Evolutionary conservation across 2,113 vertebrate genomes (phyloP).

Genomic region (Mugil cephalus): DNA sequence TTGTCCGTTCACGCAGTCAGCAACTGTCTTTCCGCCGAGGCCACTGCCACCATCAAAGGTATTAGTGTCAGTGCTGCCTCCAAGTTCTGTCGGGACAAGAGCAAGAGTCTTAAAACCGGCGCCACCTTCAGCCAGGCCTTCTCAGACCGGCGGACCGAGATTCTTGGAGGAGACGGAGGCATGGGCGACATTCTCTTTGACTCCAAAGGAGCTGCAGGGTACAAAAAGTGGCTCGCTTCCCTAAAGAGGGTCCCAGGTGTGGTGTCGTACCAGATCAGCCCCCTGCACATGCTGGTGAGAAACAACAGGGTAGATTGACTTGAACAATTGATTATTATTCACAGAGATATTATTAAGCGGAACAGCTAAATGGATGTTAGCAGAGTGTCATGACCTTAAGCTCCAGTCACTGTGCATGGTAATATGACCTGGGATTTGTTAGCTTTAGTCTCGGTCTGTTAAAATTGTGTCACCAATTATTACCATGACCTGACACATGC

Average conservation of each 20-base stretch:
- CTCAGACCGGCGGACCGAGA: conserved; percentile 42
- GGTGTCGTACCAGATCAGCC: conserved; percentile 75
- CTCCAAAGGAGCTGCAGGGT: conserved; percentile 7
- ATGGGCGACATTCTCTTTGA: conserved; percentile 57
- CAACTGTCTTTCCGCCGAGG: conserved; percentile 55
- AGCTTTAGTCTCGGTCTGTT: no score
- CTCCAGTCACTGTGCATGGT: no score
- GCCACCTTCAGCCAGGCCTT: conserved; percentile 55
- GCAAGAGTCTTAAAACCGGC: conserved; percentile 20
- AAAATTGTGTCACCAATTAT: no score
- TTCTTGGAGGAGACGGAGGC: conserved; percentile 47
- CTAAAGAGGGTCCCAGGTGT: conserved; percentile 60
- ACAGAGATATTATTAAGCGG: no score
- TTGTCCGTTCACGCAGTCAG: conserved; percentile 24
- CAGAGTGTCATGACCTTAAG: no score
- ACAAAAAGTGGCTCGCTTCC: conserved; percentile 45
- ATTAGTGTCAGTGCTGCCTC: not conserved
- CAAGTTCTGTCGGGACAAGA: conserved; percentile 39
- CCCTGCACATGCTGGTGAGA: conserved; percentile 76
- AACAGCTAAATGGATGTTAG: no score
- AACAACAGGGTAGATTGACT: not conserved
- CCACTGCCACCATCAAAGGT: conserved; percentile 20
- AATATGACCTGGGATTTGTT: no score
- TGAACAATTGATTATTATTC: no score
- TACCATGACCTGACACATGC: no score